Evolutionary conservation across 2,797 vertebrate genomes (phyloP).

Genomic region (Caiman crocodilus): DNA sequence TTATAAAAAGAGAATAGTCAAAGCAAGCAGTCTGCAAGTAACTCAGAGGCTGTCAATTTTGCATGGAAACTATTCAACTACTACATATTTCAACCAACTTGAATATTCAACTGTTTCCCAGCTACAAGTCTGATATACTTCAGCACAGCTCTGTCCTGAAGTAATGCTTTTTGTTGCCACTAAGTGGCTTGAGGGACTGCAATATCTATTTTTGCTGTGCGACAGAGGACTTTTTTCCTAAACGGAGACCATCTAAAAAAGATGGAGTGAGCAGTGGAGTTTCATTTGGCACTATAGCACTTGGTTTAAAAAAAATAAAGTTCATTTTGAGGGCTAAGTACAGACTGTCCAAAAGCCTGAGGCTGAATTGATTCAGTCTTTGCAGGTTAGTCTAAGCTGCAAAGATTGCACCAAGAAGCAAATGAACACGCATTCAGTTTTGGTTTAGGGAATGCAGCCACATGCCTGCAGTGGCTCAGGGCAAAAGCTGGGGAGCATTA

Average conservation of each 20-base stretch:
- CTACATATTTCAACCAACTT: not conserved
- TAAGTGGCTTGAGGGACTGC: not conserved
- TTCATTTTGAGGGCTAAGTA: too few species aligned
- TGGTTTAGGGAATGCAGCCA: too few species aligned
- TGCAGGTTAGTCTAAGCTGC: too few species aligned
- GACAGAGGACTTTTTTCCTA: not conserved
- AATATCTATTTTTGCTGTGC: not conserved
- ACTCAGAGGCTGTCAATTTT: not conserved
- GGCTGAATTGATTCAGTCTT: too few species aligned
- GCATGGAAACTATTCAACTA: rapidly evolving
- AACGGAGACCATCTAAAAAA: not conserved
- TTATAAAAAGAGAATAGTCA: not conserved
- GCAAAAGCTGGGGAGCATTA: too few species aligned
- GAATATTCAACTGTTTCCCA: not conserved
- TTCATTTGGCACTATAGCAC: not conserved
- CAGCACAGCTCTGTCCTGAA: not conserved
- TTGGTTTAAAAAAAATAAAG: not conserved
- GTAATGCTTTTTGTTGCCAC: not conserved
- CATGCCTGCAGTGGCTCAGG: too few species aligned
- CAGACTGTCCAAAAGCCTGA: too few species aligned
- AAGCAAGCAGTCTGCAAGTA: not conserved
- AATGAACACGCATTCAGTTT: too few species aligned
- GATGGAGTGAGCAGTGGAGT: not conserved
- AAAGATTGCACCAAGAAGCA: too few species aligned
- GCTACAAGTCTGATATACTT: not conserved